phyloP scores from a whole-genome alignment of 2,797 vertebrate species.

The Xenentodon cancila region DNA sequence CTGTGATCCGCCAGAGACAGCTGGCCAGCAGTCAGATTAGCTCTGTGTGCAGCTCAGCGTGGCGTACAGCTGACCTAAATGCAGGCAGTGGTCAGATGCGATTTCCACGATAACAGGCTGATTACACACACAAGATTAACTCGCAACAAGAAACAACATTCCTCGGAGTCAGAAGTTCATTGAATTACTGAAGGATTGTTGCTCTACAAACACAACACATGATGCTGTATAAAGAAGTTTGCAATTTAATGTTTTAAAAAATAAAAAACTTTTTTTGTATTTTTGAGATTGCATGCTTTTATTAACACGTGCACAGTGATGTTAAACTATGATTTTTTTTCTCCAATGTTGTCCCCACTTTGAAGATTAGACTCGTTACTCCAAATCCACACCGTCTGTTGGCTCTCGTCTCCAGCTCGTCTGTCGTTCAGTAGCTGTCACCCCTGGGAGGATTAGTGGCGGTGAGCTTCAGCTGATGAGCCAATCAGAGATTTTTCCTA shows the following conservation, averaged over 20 bases:
- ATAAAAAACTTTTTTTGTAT: no score
- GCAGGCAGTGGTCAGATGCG: slow-evolving; percentile 28
- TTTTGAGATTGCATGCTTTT: no score
- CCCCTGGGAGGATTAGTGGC: slow-evolving; percentile 19
- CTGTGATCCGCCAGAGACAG: slow-evolving; percentile 52
- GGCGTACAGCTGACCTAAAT: slow-evolving; percentile 52
- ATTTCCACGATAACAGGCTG: slow-evolving; percentile 5
- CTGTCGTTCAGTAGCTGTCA: slow-evolving; percentile 34
- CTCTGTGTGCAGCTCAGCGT: slow-evolving; percentile 29
- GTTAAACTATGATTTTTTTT: no score
- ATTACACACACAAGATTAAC: not conserved
- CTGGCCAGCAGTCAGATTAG: slow-evolving; percentile 55
- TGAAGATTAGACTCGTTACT: slow-evolving; percentile 51
- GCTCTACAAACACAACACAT: no score
- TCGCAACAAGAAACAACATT: not conserved
- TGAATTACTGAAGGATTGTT: not conserved
- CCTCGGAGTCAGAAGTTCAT: not conserved
- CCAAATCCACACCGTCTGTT: slow-evolving; percentile 62
- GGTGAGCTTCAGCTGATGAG: slow-evolving; percentile 12
- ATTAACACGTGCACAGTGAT: no score
- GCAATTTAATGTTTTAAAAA: no score
- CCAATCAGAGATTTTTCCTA: slow-evolving; percentile 43
- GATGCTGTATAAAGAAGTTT: no score
- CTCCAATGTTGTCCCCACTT: no score
- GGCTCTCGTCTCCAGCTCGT: slow-evolving; percentile 19